Conservation (phyloP, 2,888 invertebrate genomes). For the Diplazon laetatorius region DNA sequence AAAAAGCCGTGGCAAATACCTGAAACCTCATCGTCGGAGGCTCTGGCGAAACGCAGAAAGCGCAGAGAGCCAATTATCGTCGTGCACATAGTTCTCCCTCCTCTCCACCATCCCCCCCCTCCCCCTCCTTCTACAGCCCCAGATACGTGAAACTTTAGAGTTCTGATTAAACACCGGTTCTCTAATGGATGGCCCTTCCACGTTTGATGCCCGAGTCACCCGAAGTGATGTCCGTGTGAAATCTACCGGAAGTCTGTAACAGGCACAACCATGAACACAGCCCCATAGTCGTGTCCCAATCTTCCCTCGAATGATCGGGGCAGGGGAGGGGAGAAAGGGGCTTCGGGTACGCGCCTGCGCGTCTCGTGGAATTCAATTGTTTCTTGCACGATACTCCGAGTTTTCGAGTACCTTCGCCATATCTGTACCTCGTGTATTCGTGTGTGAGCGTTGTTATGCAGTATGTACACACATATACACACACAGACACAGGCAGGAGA, state of each 20-base stretch:
- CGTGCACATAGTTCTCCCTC: too few species aligned
- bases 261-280: conserved; percentile 16
- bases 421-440: too few species aligned
- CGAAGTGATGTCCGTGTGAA: conserved; percentile 23
- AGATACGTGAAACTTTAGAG: conserved; percentile 76
- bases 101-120: background rate
- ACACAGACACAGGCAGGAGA: background rate
- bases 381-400: conserved; percentile 43
- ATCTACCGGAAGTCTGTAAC: conserved; percentile 45
- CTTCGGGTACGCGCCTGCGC: conserved; percentile 25
- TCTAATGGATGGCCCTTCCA: conserved; percentile 79
- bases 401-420: conserved; percentile 39
- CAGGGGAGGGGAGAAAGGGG: too few species aligned
- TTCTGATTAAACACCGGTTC: conserved; percentile 81
- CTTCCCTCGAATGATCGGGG: background rate
- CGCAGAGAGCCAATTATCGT: conserved; percentile 59
- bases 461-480: background rate
- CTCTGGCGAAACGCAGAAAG: conserved; percentile 39
- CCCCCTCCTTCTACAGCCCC: background rate
- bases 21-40: conserved; percentile 52
- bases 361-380: conserved; percentile 56
- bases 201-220: conserved; percentile 36
- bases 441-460: too few species aligned
- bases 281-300: conserved; percentile 1
- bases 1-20: conserved; percentile 80